These are phyloP conservation scores for Microctonus hyperodae DNA, from an alignment of 2,888 invertebrate genomes.

Conservation along the genomic window DNA sequence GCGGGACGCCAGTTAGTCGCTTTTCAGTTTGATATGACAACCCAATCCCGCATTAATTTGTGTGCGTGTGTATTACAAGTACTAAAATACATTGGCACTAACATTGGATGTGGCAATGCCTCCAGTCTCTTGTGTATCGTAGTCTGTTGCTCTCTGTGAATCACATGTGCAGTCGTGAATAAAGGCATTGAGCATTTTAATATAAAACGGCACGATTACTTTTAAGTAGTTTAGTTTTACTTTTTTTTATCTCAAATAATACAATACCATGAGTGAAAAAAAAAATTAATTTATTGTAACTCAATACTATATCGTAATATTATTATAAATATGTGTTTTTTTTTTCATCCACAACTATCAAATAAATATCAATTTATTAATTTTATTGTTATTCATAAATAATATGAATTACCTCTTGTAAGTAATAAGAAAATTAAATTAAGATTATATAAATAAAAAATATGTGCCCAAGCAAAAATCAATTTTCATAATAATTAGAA, in stretches of 20 bases:
- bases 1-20: slow-evolving; percentile 22
- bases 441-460: neutral
- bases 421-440: neutral
- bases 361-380: neutral
- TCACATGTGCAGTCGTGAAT: slow-evolving; percentile 39
- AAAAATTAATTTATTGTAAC: neutral
- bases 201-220: slow-evolving; percentile 11
- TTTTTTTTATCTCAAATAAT: neutral
- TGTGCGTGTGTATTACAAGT: slow-evolving; percentile 26
- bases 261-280: neutral
- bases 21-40: slow-evolving; percentile 39
- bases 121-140: slow-evolving; percentile 12
- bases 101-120: neutral
- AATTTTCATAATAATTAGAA: neutral
- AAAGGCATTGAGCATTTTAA: slow-evolving; percentile 33
- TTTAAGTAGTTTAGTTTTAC: slow-evolving; percentile 5
- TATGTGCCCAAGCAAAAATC: neutral
- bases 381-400: neutral
- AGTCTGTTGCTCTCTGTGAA: slow-evolving; percentile 32
- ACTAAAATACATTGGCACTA: slow-evolving; percentile 30
- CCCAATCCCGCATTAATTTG: slow-evolving; percentile 38
- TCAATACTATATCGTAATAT: neutral
- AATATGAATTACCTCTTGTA: neutral
- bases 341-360: neutral
- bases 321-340: neutral